Conservation (phyloP, 2,797 vertebrate species). For the Lepidocolaptes lacrymiger region DNA sequence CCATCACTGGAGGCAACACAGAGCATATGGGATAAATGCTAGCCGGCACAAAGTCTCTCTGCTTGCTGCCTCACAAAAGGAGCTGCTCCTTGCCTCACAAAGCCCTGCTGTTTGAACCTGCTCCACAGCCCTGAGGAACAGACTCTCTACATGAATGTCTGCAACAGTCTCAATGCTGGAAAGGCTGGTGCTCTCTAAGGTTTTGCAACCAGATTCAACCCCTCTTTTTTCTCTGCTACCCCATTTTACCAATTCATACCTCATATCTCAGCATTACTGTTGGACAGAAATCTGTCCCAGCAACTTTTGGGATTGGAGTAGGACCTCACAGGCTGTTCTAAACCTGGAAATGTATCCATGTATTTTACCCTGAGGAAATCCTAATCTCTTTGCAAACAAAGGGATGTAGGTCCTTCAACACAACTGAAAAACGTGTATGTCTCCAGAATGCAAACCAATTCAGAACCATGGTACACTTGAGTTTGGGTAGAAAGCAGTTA, state of each 20-base stretch:
- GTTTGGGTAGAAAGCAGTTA: background rate
- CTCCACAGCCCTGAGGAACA: background rate
- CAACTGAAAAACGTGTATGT: background rate
- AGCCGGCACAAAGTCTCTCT: background rate
- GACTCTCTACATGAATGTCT: background rate
- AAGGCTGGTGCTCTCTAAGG: background rate
- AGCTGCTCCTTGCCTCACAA: background rate
- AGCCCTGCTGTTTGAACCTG: background rate
- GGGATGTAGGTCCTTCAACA: background rate
- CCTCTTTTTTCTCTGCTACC: background rate
- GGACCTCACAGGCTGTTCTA: background rate
- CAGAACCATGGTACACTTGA: background rate
- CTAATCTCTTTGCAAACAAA: background rate
- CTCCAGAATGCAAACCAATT: background rate
- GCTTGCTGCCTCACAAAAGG: background rate
- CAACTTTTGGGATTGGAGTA: background rate
- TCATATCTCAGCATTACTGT: background rate
- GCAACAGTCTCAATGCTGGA: background rate
- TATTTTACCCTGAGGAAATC: background rate
- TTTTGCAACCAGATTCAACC: background rate
- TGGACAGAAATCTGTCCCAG: background rate
- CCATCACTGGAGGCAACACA: slow-evolving; percentile 60
- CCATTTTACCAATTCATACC: background rate
- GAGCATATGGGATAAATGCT: slow-evolving; percentile 45
- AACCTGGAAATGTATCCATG: background rate